Percentiles rank a stretch among this genome's conserved stretches.
These are phyloP conservation scores for Phalangium opilio DNA, from an alignment of 2,888 invertebrate genomes.

Conservation along the genomic window DNA sequence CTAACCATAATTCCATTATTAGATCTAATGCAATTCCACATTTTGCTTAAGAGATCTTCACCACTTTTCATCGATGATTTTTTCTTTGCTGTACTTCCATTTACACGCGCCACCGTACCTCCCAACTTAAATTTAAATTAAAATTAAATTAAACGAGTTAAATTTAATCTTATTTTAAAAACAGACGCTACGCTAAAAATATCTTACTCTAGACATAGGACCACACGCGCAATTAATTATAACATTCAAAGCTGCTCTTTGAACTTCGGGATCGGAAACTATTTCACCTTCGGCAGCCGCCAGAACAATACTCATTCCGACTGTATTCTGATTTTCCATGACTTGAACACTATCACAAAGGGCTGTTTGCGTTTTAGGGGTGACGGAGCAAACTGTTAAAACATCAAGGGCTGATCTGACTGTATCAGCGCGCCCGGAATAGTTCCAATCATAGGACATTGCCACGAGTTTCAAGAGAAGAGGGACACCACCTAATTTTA, in stretches of 20 bases:
- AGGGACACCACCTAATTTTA: constrained; percentile 58
- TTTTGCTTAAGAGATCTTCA: constrained; percentile 74
- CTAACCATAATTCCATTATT: constrained; percentile 90
- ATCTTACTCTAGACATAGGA: constrained; percentile 57
- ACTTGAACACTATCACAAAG: constrained; percentile 31
- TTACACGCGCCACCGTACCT: constrained; percentile 26
- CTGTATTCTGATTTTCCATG: constrained; percentile 48
- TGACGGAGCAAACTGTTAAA: constrained; percentile 73
- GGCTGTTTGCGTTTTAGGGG: constrained; percentile 51
- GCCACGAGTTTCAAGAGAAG: constrained; percentile 71
- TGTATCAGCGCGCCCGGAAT: constrained; percentile 67
- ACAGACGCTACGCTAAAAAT: too few species aligned
- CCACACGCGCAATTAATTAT: constrained; percentile 89
- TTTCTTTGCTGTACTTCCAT: constrained; percentile 26
- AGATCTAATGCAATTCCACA: constrained; percentile 85
- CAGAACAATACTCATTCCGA: constrained; percentile 55
- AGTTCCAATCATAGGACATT: constrained; percentile 81
- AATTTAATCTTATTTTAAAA: too few species aligned
- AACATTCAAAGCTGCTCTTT: constrained; percentile 74
- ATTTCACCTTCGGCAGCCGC: constrained; percentile 82
- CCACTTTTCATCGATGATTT: constrained; percentile 25
- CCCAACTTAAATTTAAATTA: constrained; percentile 21
- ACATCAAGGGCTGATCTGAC: constrained; percentile 66
- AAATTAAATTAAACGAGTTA: too few species aligned
- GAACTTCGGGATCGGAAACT: constrained; percentile 63